Base-by-base conservation (phyloP, 2,797 vertebrate genomes). In the Neomorphus geoffroyi region DNA sequence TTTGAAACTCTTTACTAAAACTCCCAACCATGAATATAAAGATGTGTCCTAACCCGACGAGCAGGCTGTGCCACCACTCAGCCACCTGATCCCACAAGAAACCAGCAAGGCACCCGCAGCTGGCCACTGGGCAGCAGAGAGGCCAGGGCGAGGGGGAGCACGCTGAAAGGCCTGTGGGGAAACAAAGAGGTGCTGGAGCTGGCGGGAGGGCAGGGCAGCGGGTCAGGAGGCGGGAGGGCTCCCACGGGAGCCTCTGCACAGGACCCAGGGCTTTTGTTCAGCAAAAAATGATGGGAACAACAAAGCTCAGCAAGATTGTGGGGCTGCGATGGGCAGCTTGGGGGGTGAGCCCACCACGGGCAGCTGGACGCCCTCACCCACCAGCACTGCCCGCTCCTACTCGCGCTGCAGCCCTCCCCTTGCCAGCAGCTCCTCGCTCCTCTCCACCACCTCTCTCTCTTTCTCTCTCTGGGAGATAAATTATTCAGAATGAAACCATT, bases 401-500 rank as follows among this genome's bases (percentile, higher is more conserved):
- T 53, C 6, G 0, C 1, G n/a, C 41, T 16, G 51, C 74, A 37
- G 82, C 75, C 4, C 67, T 50, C 45, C 86, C 87, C 61, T 71
- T 18, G 3, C 70, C 48, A 46, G 14, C 7, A 2, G 54, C 78
- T 60, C 74, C 30, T 71, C 0, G 26, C 85, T 43, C 24, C 93
- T 54, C 88, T 37, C 43, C 54, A 7, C 61, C 14, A 8, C 21
- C 33, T 41, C 39, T 41, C 39, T 62, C 39, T 58, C 80, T 48
- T 17, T 60, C 84, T 83, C 80, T 82, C 93, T 64, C 78, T 46
- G 74, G 79, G 85, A 93, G 57, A 88, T 95, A 82, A 94, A 96
- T 95, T 94, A 95, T 95, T 95, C 93, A 96, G 91, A 58, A 92
- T 80, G 84, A 92, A 95, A 96, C 94, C 84, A 90, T 93, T 92